Evolutionary conservation across 2,113 vertebrate genomes (phyloP), one percentile per base, ranked within the genome.

Genomic region (Sebastes schlegelii): DNA sequence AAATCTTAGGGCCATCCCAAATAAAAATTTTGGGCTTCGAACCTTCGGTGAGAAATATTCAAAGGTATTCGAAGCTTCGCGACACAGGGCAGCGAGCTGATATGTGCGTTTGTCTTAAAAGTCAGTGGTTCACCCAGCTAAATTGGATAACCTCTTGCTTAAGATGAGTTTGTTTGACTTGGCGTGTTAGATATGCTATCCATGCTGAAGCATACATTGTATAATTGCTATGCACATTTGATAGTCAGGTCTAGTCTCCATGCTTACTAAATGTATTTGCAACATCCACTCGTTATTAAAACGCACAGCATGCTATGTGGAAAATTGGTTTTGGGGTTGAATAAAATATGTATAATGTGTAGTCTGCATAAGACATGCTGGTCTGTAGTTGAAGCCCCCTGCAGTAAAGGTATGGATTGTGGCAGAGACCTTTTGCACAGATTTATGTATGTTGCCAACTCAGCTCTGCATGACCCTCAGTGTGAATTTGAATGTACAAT

Each of bases 391-490:
- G 13, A 60, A 80, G 11, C 61, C 42, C 51, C 4, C 21, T 21
- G 43, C n/a, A 63, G 58, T 54, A 4, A 64, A 21, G 11, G 23
- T 51, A 6, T 51, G 54, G 54, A 21, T 43, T 14, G 6, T 51
- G 43, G 60, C 40, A 49, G 13, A 19, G 58, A 55, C 57, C 42
- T 66, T 52, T 64, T 61, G 40, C 48, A 52, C 19, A 6, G 58
- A 40, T 63, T 63, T 8, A 17, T 64, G 42, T 57, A 45, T 64
- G 23, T 62, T 60, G 64, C 42, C 19, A 70, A 69, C 55, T 63
- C 55, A 57, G 4, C 55, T 75, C 52, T 62, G 1, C 26, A 19
- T 75, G 9, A 8, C 34, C 45, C 2, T 6, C 23, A 16, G 49
- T 63, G n/a, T 68, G 52, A 62, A 61, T 76, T 43, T 65, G 3